Conservation (phyloP, 2,113 vertebrate genomes). For the Pycnonotus jocosus region DNA sequence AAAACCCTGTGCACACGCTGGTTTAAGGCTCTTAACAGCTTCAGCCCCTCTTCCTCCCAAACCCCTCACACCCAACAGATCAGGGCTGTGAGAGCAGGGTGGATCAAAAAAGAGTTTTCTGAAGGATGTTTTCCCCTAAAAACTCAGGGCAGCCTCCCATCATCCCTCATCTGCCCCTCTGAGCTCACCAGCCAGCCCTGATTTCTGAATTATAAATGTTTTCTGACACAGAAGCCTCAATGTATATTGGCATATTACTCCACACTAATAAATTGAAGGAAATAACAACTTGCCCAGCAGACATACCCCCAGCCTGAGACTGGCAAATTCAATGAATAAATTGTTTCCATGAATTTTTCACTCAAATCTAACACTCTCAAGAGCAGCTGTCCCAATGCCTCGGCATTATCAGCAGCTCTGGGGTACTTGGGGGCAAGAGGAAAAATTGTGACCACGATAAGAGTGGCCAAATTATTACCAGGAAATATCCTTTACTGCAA, state of each 20-base stretch:
- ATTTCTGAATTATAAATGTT: not conserved
- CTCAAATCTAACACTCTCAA: not conserved
- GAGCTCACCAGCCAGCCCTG: not conserved
- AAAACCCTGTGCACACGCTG: not conserved
- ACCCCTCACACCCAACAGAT: fast-evolving
- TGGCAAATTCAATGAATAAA: conserved; percentile 5
- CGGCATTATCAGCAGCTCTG: fast-evolving
- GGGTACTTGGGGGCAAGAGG: not conserved
- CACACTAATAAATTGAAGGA: not conserved
- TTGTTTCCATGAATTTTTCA: not conserved
- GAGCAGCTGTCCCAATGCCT: not conserved
- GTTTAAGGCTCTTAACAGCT: not conserved
- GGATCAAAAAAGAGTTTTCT: not conserved
- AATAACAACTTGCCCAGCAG: conserved; percentile 9
- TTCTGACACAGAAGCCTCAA: not conserved
- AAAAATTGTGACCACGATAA: not conserved
- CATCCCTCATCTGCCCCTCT: not conserved
- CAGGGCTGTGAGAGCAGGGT: not conserved
- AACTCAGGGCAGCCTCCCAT: not conserved
- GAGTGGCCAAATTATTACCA: not conserved
- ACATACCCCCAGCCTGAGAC: not conserved
- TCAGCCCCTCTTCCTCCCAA: not conserved
- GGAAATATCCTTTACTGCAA: not conserved
- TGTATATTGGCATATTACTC: not conserved
- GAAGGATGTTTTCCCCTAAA: not conserved